These are phyloP conservation scores for Choristoneura fumiferana DNA, from an alignment of 1,140 invertebrate genomes.

Conservation along the genomic window DNA sequence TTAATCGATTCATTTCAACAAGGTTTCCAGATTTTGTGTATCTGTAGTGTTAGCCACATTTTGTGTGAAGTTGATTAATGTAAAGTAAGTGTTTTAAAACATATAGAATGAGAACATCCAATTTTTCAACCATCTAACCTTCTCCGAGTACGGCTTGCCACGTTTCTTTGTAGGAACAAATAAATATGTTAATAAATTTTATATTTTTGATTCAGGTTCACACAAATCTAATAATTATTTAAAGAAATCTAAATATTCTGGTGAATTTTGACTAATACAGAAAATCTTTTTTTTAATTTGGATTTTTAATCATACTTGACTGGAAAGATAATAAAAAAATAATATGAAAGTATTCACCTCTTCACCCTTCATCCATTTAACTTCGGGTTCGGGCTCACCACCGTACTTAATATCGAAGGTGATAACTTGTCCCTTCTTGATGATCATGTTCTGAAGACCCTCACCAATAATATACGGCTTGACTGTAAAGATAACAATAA, in stretches of 20 bases:
- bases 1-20: neutral
- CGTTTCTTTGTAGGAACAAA: conserved; percentile 72
- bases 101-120: conserved; percentile 63
- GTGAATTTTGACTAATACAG: no score
- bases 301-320: no score
- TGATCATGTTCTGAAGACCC: conserved; percentile 88
- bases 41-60: conserved; percentile 61
- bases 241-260: no score
- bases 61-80: conserved; percentile 45
- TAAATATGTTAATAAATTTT: conserved; percentile 22
- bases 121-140: conserved; percentile 65
- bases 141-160: conserved; percentile 70
- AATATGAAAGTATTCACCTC: conserved; percentile 78
- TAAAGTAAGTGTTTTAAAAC: conserved; percentile 61
- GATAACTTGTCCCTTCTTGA: conserved; percentile 96
- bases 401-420: conserved; percentile 96
- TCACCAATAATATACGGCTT: conserved; percentile 96
- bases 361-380: conserved; percentile 87
- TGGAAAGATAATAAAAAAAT: conserved; percentile 30
- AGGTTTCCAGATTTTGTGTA: conserved; percentile 17
- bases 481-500: conserved; percentile 77
- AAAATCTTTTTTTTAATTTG: no score
- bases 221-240: neutral
- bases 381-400: conserved; percentile 96
- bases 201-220: neutral